phyloP scores from a whole-genome alignment of 2,888 invertebrate species.

The Monopis laevigella region DNA sequence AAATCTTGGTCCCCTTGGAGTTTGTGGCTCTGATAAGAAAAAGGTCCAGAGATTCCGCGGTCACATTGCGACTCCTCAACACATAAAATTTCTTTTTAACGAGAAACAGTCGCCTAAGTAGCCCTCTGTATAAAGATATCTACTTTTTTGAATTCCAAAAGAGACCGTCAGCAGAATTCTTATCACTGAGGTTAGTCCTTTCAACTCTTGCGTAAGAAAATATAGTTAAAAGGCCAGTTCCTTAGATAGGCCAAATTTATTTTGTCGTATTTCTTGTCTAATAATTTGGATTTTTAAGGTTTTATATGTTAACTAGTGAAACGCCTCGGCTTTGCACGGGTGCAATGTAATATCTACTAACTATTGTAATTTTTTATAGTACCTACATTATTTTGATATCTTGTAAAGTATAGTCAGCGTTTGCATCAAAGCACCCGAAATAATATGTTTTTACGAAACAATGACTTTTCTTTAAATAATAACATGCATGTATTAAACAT shows the following conservation, averaged over 20 bases:
- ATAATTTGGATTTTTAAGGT: too few species aligned
- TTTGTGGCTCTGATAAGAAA: constrained; percentile 19
- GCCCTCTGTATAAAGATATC: constrained; percentile 8
- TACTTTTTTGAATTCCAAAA: constrained; percentile 11
- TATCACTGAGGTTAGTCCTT: constrained; percentile 10
- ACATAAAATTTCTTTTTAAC: constrained; percentile 20
- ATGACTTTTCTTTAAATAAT: too few species aligned
- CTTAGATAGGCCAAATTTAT: constrained; percentile 1
- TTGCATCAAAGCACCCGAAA: too few species aligned
- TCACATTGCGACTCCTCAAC: constrained; percentile 17
- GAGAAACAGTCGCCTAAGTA: constrained; percentile 13
- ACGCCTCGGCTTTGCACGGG: too few species aligned
- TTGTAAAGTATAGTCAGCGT: too few species aligned
- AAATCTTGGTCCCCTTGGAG: constrained; percentile 19
- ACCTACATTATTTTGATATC: too few species aligned
- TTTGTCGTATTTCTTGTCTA: too few species aligned
- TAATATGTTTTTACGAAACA: too few species aligned
- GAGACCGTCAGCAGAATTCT: constrained; percentile 10
- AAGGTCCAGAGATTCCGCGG: constrained; percentile 20
- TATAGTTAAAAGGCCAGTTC: constrained; percentile 3
- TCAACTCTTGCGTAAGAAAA: constrained; percentile 1
- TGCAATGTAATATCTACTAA: too few species aligned
- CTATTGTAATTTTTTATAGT: too few species aligned
- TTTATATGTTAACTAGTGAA: too few species aligned
- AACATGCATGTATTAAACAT: too few species aligned